These are phyloP conservation scores for Trachelus iudaicus DNA, from an alignment of 2,888 invertebrate species.

Conservation along the genomic window DNA sequence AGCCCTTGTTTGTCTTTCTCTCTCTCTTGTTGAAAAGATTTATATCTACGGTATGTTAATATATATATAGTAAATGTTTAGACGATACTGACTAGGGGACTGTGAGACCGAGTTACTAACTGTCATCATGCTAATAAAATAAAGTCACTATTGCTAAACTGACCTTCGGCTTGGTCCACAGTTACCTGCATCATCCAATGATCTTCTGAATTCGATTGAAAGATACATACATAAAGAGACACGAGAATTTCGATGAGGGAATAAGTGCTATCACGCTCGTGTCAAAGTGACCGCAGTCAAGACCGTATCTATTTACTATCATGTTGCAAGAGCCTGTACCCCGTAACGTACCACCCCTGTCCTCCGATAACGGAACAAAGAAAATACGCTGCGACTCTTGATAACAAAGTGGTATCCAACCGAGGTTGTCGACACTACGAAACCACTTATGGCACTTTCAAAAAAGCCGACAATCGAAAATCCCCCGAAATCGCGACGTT, in stretches of 20 bases:
- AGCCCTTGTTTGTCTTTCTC: background rate
- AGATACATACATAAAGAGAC: background rate
- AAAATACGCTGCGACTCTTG: conserved; percentile 22
- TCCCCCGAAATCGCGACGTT: background rate
- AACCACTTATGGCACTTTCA: background rate
- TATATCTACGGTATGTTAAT: background rate
- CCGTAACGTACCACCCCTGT: conserved; percentile 29
- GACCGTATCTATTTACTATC: conserved; percentile 8
- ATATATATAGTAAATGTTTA: background rate
- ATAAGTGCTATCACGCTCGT: background rate
- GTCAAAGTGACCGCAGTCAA: conserved; percentile 11
- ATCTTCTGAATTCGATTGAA: background rate
- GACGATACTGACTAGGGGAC: background rate
- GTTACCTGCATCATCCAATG: background rate
- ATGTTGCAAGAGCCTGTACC: background rate
- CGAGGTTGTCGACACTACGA: conserved; percentile 3
- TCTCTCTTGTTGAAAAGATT: background rate
- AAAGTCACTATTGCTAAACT: background rate
- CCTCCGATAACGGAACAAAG: conserved; percentile 40
- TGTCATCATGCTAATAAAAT: background rate
- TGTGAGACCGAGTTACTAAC: background rate
- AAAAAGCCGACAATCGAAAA: background rate
- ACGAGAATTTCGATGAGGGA: background rate
- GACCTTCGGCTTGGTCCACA: background rate
- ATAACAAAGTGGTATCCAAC: conserved; percentile 6